These are phyloP conservation scores for Steromphala cineraria DNA, from an alignment of 2,888 invertebrate species.

Conservation along the genomic window DNA sequence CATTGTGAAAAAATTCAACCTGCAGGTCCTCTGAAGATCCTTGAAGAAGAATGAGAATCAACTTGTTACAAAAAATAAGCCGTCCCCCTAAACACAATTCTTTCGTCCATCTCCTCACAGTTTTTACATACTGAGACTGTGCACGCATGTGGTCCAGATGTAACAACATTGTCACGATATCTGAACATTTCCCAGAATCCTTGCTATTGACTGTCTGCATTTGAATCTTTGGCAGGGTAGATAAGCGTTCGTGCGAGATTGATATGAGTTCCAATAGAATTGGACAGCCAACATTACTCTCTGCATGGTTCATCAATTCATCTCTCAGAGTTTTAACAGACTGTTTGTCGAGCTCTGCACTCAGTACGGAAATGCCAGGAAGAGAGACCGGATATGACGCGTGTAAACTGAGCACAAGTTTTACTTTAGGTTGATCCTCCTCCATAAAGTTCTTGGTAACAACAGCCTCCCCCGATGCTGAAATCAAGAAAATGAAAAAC, in stretches of 20 bases:
- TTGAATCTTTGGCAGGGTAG: background rate
- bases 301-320: constrained; percentile 23
- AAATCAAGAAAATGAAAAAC: background rate
- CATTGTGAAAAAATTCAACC: constrained; percentile 38
- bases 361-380: constrained; percentile 42
- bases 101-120: constrained; percentile 59
- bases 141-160: constrained; percentile 69
- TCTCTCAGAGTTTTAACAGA: constrained; percentile 29
- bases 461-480: background rate
- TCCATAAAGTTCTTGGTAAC: background rate
- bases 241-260: constrained; percentile 37
- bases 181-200: background rate
- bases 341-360: constrained; percentile 26
- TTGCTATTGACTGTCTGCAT: background rate
- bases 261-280: constrained; percentile 48
- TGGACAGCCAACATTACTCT: constrained; percentile 39
- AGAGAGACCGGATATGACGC: constrained; percentile 35
- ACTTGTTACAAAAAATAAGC: constrained; percentile 55
- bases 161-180: constrained; percentile 47
- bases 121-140: constrained; percentile 58
- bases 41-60: constrained; percentile 62
- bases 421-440: background rate
- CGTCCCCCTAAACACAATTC: constrained; percentile 55
- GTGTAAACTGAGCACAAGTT: constrained; percentile 28
- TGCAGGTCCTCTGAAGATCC: constrained; percentile 50